Evolutionary conservation across 2,113 vertebrate species (phyloP), one percentile per base, ranked within the genome.

Genomic region (Chamaetylas fuelleborni): DNA sequence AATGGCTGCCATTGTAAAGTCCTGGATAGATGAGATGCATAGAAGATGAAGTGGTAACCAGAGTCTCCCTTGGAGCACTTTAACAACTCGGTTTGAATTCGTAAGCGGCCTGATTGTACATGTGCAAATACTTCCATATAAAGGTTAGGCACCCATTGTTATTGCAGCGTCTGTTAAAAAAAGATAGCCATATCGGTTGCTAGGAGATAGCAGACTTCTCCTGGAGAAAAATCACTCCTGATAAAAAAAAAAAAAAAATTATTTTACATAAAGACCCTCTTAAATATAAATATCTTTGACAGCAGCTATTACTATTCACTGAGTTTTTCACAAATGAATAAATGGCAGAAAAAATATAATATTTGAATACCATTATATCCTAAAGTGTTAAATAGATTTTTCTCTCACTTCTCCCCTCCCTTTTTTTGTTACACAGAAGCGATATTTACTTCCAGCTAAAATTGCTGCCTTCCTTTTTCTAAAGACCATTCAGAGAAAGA

Each of bases 221-320:
- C 97, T 94, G 76, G 89, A 97, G 97, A 97, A 97, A 97, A 98
- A 97, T 97, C 97, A 97, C 92, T 97, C 91, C 95, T 95, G 94
- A 98, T 96, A 94, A 96, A 95, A 97, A 96, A 77, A 73, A 77
- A 73, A 61, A 89, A 64, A 67, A 92, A 74, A 25, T 64, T 51
- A 95, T 97, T 98, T 97, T 96, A 96, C 97, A 98, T 98, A 98
- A 98, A 98, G 96, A 97, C 97, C 92, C 97, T 97, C 90, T 98
- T 97, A 98, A 98, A 98, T 97, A 98, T 97, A 98, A 97, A 98
- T 97, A 98, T 97, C 95, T 98, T 97, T 98, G 98, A 97, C 98
- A 98, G 97, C 74, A 97, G 95, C 96, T 98, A 97, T 98, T 98
- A 97, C 97, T 97, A 98, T 97, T 97, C 97, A 93, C 93, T 12